Percentiles rank a stretch among this genome's conserved stretches.
Evolutionary conservation across 2,888 invertebrate species (phyloP).

Genomic region (Conops quadrifasciatus): DNA sequence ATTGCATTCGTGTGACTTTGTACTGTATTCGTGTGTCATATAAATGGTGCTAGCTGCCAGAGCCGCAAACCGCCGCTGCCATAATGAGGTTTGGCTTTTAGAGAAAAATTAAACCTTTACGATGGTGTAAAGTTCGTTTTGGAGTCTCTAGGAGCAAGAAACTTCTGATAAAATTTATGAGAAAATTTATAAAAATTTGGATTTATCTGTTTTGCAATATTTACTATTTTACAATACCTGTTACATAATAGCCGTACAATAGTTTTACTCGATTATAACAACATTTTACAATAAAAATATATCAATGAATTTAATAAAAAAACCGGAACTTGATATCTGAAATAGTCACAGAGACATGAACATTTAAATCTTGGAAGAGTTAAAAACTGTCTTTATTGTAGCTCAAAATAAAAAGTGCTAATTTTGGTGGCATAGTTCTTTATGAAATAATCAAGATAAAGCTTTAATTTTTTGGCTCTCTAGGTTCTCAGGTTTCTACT

Average conservation of each 20-base stretch:
- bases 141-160: neutral
- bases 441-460: neutral
- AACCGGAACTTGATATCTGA: too few species aligned
- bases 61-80: too few species aligned
- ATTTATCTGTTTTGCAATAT: too few species aligned
- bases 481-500: slow-evolving; percentile 4
- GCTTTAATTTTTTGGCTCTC: slow-evolving; percentile 1
- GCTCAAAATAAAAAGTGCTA: too few species aligned
- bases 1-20: too few species aligned
- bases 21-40: too few species aligned
- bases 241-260: neutral
- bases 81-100: neutral
- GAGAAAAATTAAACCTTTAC: neutral
- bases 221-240: neutral
- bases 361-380: too few species aligned
- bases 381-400: too few species aligned
- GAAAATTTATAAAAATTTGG: too few species aligned
- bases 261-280: slow-evolving; percentile 4
- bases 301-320: too few species aligned
- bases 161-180: neutral
- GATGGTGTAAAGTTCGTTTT: slow-evolving; percentile 5
- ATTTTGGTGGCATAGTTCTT: neutral
- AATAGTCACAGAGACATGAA: too few species aligned
- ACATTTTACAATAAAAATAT: neutral
- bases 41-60: too few species aligned